Evolutionary conservation across 2,888 invertebrate genomes (phyloP).

Genomic region (Lepidochitona cinerea): DNA sequence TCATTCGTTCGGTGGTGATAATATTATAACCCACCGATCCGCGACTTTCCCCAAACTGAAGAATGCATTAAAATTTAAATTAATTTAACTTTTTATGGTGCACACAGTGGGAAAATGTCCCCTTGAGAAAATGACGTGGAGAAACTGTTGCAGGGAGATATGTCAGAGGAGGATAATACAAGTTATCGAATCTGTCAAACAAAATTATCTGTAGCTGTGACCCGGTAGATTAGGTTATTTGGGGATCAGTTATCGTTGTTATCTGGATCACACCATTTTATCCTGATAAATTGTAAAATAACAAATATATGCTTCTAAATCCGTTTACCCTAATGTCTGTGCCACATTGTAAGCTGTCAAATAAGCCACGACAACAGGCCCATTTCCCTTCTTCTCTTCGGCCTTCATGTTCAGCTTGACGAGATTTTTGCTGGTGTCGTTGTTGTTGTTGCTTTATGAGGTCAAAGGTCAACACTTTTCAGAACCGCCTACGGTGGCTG

Average conservation of each 20-base stretch:
- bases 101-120: not conserved
- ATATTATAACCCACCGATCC: too few species aligned
- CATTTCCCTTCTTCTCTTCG: not conserved
- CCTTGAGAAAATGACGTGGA: too few species aligned
- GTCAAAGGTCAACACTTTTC: too few species aligned
- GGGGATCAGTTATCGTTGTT: not conserved
- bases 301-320: not conserved
- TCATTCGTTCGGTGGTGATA: too few species aligned
- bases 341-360: constrained; percentile 57
- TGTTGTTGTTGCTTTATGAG: not conserved
- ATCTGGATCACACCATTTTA: not conserved
- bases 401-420: not conserved
- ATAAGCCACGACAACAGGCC: constrained; percentile 27
- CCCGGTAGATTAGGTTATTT: not conserved
- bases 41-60: too few species aligned
- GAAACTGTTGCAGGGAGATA: too few species aligned
- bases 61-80: too few species aligned
- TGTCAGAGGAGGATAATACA: too few species aligned
- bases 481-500: too few species aligned
- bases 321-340: constrained; percentile 49
- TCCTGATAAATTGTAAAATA: not conserved
- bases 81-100: not conserved
- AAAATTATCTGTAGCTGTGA: too few species aligned
- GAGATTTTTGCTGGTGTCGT: not conserved
- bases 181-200: too few species aligned